phyloP scores from a whole-genome alignment of 2,797 vertebrate species.

The Enteromius trimaculatus region DNA sequence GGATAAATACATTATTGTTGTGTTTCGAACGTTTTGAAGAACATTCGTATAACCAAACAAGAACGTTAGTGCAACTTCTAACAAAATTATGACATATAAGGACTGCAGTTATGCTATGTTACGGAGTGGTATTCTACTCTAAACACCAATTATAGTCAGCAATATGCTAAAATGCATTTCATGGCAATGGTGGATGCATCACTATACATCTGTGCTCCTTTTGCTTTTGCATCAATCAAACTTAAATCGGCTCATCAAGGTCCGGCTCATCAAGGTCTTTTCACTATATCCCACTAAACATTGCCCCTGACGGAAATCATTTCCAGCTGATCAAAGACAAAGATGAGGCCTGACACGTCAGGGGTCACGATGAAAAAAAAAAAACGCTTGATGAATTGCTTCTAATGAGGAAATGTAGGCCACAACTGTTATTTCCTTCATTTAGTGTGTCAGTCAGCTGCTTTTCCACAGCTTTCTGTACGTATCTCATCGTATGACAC shows the following conservation, averaged over 20 bases:
- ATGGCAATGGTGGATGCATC: not conserved
- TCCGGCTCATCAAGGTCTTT: slow-evolving; percentile 19
- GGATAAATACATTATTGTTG: no score
- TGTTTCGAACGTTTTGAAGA: no score
- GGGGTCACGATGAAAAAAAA: not conserved
- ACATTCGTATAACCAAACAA: no score
- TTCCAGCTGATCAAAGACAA: not conserved
- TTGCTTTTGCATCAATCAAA: slow-evolving; percentile 19
- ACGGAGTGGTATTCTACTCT: not conserved
- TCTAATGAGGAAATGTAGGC: slow-evolving; percentile 12
- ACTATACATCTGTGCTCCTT: not conserved
- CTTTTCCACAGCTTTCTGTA: not conserved
- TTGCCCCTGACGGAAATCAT: not conserved
- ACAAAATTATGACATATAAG: no score
- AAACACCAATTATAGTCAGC: not conserved
- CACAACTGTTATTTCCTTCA: not conserved
- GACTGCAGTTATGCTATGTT: no score
- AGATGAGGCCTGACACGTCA: slow-evolving; percentile 1
- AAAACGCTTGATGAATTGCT: not conserved
- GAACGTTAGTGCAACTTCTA: no score
- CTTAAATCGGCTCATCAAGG: slow-evolving; percentile 14
- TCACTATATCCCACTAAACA: not conserved
- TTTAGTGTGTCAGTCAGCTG: not conserved
- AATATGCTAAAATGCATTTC: not conserved
- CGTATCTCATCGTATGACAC: not conserved